These are phyloP conservation scores for Plebejus melissa DNA, from an alignment of 2,888 invertebrate species.

Conservation along the genomic window DNA sequence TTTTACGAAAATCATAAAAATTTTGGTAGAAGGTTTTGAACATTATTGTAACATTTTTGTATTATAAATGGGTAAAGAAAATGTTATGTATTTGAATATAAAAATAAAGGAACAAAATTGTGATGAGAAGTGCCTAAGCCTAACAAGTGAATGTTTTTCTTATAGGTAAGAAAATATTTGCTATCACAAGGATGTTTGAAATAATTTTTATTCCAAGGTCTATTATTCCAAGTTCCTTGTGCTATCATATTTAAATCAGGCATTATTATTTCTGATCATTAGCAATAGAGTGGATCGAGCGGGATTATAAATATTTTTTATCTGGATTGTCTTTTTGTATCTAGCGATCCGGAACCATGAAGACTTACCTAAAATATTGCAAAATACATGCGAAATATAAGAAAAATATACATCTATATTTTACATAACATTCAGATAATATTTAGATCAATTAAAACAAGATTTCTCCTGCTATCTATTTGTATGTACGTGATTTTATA, in stretches of 20 bases:
- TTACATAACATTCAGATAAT: background rate
- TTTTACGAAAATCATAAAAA: background rate
- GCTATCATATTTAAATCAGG: background rate
- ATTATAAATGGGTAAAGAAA: background rate
- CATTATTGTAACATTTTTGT: background rate
- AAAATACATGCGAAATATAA: background rate
- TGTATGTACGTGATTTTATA: background rate
- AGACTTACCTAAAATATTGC: background rate
- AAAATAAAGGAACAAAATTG: background rate
- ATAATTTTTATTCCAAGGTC: too few species aligned
- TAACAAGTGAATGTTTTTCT: background rate
- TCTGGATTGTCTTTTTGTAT: background rate
- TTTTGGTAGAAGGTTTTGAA: background rate
- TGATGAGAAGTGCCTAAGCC: conserved; percentile 9
- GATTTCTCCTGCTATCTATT: background rate
- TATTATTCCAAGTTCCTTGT: too few species aligned
- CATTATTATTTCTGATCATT: background rate
- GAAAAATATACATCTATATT: too few species aligned
- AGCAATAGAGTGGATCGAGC: too few species aligned
- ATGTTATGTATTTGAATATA: background rate
- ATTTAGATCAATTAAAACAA: background rate
- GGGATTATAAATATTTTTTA: too few species aligned
- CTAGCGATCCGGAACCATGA: background rate
- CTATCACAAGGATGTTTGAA: background rate
- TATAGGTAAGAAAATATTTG: background rate